phyloP scores from a whole-genome alignment of 2,888 invertebrate species.

The Anaspis maculata region DNA sequence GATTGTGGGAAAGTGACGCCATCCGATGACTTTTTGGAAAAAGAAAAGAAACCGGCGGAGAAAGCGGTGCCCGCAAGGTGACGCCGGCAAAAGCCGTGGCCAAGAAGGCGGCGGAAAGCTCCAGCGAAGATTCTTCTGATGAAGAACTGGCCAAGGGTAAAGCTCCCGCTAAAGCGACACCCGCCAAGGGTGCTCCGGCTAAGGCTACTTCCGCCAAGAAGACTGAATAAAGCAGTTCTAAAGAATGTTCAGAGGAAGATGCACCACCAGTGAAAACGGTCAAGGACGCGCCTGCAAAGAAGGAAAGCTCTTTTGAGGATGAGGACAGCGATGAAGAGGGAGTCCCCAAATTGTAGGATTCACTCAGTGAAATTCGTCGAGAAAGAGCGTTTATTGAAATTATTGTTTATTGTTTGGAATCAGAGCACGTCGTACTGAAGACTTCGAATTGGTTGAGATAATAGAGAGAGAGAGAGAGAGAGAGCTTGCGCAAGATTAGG shows the following conservation, averaged over 20 bases:
- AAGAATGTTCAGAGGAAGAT: slow-evolving; percentile 23
- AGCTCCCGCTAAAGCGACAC: slow-evolving; percentile 6
- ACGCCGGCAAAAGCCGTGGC: slow-evolving; percentile 9
- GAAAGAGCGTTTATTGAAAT: too few species aligned
- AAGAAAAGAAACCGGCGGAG: slow-evolving; percentile 16
- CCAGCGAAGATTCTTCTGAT: slow-evolving; percentile 22
- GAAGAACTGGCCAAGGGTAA: slow-evolving; percentile 6
- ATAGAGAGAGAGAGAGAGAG: too few species aligned
- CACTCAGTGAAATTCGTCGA: too few species aligned
- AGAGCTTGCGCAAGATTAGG: too few species aligned
- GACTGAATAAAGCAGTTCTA: slow-evolving; percentile 19
- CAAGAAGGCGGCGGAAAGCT: slow-evolving; percentile 15
- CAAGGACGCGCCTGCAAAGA: slow-evolving; percentile 24
- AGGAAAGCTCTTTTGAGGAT: slow-evolving; percentile 34
- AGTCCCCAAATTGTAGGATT: slow-evolving; percentile 22
- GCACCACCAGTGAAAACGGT: slow-evolving; percentile 21
- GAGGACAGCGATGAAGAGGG: slow-evolving; percentile 32
- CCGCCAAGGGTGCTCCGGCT: slow-evolving; percentile 5
- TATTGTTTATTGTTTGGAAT: too few species aligned
- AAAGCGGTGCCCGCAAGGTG: slow-evolving; percentile 6
- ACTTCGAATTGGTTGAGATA: too few species aligned
- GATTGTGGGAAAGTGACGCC: too few species aligned
- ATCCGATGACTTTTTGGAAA: slow-evolving; percentile 23
- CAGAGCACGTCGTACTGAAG: too few species aligned
- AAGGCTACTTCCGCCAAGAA: too few species aligned